Conservation (phyloP, 2,888 invertebrate genomes). For the Drosophila dives region DNA sequence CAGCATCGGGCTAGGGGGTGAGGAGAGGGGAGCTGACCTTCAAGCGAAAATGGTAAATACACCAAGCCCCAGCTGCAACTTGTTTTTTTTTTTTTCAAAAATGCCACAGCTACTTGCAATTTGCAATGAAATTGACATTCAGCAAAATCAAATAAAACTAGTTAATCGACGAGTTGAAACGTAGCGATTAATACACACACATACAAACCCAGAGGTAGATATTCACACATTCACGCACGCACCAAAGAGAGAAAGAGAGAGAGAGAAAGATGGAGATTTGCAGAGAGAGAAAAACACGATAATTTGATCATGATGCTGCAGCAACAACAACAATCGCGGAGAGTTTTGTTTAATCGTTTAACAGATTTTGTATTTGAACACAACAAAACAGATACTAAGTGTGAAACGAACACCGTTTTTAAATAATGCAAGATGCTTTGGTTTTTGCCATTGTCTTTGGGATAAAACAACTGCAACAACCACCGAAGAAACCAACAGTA, state of each 20-base stretch:
- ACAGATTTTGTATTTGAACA: slow-evolving; percentile 8
- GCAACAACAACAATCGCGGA: slow-evolving; percentile 7
- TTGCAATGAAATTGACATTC: slow-evolving; percentile 79
- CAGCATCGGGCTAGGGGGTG: not conserved
- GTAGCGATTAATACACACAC: slow-evolving; percentile 52
- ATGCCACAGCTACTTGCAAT: slow-evolving; percentile 51
- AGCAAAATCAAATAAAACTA: slow-evolving; percentile 72
- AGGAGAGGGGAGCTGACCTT: slow-evolving; percentile 43
- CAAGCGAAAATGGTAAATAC: slow-evolving; percentile 64
- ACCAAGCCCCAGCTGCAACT: slow-evolving; percentile 65
- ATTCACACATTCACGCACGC: slow-evolving; percentile 33
- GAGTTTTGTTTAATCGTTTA: slow-evolving; percentile 28
- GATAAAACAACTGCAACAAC: slow-evolving; percentile 6
- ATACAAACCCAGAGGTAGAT: slow-evolving; percentile 4
- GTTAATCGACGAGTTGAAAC: slow-evolving; percentile 60
- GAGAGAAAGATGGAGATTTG: slow-evolving; percentile 2
- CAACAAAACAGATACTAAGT: slow-evolving; percentile 35
- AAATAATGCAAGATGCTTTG: slow-evolving; percentile 37
- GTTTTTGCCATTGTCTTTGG: slow-evolving; percentile 19
- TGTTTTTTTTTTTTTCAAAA: slow-evolving; percentile 66
- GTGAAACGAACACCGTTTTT: slow-evolving; percentile 29
- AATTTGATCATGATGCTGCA: slow-evolving; percentile 47
- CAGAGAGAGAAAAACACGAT: slow-evolving; percentile 6
- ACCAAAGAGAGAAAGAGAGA: slow-evolving; percentile 4
- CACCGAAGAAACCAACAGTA: slow-evolving; percentile 26